Conservation (phyloP, 35 echinoderm and acorn worm genomes). For the Amphiura filiformis region DNA sequence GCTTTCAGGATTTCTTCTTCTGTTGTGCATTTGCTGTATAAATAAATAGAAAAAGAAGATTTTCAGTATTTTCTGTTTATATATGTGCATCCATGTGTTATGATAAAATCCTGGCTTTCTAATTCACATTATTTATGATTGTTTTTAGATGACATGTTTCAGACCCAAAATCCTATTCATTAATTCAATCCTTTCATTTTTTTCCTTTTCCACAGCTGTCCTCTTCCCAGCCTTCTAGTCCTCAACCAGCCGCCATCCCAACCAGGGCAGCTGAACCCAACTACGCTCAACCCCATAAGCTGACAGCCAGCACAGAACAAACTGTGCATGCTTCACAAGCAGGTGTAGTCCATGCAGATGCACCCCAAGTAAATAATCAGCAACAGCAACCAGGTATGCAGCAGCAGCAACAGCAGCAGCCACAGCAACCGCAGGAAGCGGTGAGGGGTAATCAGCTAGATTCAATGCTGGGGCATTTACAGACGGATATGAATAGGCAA, state of each 20-base stretch:
- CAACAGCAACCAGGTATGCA: slow-evolving; percentile 18
- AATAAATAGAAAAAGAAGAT: no score
- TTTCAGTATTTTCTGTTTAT: no score
- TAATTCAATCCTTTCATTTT: no score
- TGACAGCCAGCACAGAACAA: not conserved
- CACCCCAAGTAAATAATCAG: not conserved
- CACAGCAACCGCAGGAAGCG: not conserved
- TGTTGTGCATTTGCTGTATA: no score
- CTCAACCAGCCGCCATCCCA: not conserved
- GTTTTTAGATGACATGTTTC: no score
- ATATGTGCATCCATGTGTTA: no score
- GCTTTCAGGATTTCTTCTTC: no score
- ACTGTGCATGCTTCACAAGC: not conserved
- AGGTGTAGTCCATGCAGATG: not conserved
- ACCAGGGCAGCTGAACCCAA: not conserved
- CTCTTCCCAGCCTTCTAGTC: not conserved
- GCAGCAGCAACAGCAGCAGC: not conserved
- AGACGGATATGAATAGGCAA: slow-evolving; percentile 83
- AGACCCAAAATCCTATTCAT: no score
- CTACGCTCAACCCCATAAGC: slow-evolving; percentile 40
- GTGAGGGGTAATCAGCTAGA: slow-evolving; percentile 1
- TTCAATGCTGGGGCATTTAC: slow-evolving; percentile 38
- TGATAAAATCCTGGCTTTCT: no score
- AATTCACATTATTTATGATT: no score
- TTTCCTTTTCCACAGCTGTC: not conserved